Base-by-base conservation (phyloP, 1,140 invertebrate genomes). In the Chymomyza costata region DNA sequence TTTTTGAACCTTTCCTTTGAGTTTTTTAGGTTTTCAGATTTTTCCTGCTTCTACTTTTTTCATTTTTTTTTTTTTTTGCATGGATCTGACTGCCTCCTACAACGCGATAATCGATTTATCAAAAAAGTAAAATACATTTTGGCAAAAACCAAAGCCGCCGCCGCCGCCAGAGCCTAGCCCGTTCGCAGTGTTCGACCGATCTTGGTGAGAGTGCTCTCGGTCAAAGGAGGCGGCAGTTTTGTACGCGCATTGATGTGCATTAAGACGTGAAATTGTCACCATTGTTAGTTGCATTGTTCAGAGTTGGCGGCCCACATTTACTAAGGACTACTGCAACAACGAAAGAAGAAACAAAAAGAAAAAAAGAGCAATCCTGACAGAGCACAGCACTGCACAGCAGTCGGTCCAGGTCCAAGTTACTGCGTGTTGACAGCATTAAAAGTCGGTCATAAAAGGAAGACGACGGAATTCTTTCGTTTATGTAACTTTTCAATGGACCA, bases 221-320 rank as follows among this genome's bases (percentile, higher is more conserved):
- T 64, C 65, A 65, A 65, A 68, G 65, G 37, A 38, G 57, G 56
- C 60, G 66, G 53, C 70, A 50, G 52, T 58, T 65, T 54, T 53
- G 49, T 62, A 69, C 66, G 69, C 53, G 58, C 80, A 83, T 83
- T 83, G 64, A 73, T 65, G 74, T 81, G 70, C 81, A 83, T 83
- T 83, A 78, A 83, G 81, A 83, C 82, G 81, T 83, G 81, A 83
- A 83, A 83, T 83, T 83, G 81, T 73, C 71, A 65, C 67, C 70
- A 82, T 82, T 82, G 76, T 80, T 5, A 13, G 1, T 1, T 6
- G 46, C 49, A 78, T 78, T 80, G 73, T 78, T 37, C 35, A 11
- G 8, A 19, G 64, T 39, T 57, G 32, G 50, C 40, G 61, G 67
- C 73, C 64, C 67, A 78, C 63, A 64, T 46, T 51, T 48, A 50